Evolutionary conservation across 2,888 invertebrate species (phyloP), one percentile per base, ranked within the genome.

Genomic region (Tridacna crocea): DNA sequence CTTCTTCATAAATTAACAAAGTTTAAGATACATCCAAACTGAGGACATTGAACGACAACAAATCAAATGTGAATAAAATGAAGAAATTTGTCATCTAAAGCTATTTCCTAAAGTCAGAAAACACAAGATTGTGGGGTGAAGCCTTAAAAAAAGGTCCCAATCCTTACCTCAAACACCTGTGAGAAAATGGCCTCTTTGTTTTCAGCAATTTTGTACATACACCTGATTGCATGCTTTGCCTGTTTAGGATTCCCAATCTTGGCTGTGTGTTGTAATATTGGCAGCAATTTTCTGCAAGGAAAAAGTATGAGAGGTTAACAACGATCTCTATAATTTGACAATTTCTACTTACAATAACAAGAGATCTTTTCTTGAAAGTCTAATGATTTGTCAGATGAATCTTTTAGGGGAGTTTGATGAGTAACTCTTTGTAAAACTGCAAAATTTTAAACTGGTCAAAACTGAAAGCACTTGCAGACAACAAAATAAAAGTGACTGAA

Each of bases 211-310:
- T 91, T 91, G 87, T 93, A 92, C 76, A 99, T 96, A 95, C 99
- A 99, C 88, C 98, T 96, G 83, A 99, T 97, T 6, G 99, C 98
- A 92, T 99, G 98, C 95, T 99, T 99, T 11, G 99, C 98, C 95
- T 99, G 99, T 94, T 98, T 98, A 0, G 98, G 97, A 6, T 98
- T 97, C 17, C 99, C 99, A 65, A 96, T 96, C 91, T 97, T 96
- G 0, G 98, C 97, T 93, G 98, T 97, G 76, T 97, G 97, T 93
- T 97, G 97, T 94, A 99, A 97, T 73, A 98, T 96, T 0, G 98
- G 97, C 51, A 97, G 96, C 93, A 99, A 95, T 84, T 96, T 96
- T 72, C 97, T 96, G 90, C 19, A 90, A 75, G 24, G 60, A 19
- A 70, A 63, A 75, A 36, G n/a, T 66, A 47, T 2, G 6, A 11